A percentile compares a stretch with the other conserved stretches of the same genome.
These are phyloP conservation scores for Homarus americanus DNA, from an alignment of 1,140 invertebrate genomes.

Conservation along the genomic window DNA sequence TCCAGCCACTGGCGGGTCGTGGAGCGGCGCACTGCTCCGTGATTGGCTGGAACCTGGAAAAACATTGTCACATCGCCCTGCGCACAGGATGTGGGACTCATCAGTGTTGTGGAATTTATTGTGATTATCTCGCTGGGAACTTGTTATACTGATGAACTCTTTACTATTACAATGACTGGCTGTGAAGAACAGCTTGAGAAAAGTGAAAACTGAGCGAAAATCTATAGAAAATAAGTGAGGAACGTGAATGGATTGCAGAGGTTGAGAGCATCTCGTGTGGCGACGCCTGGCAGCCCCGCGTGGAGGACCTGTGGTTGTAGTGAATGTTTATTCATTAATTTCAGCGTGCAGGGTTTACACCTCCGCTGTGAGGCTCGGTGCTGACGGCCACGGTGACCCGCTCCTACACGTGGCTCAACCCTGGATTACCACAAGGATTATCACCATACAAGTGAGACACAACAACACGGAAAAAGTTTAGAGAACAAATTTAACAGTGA, in stretches of 20 bases:
- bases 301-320: conserved; percentile 63
- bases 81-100: conserved; percentile 3
- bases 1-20: conserved; percentile 17
- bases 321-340: conserved; percentile 63
- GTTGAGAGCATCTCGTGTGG: conserved; percentile 2
- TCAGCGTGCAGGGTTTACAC: conserved; percentile 48
- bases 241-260: conserved; percentile 1
- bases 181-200: background rate
- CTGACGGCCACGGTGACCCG: background rate
- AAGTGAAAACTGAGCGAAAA: background rate
- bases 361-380: conserved; percentile 25
- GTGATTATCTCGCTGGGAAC: too few species aligned
- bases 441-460: too few species aligned
- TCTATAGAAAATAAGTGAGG: background rate
- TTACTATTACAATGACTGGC: background rate
- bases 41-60: conserved; percentile 32
- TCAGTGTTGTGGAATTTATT: too few species aligned
- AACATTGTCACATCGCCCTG: conserved; percentile 43
- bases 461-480: too few species aligned
- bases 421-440: background rate
- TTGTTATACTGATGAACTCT: too few species aligned
- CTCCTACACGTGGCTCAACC: conserved; percentile 13
- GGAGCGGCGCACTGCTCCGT: background rate
- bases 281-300: conserved; percentile 22
- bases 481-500: too few species aligned